A percentile compares a stretch with the other conserved stretches of the same genome.
phyloP scores from a whole-genome alignment of 1,140 invertebrate species.

The Musca domestica region DNA sequence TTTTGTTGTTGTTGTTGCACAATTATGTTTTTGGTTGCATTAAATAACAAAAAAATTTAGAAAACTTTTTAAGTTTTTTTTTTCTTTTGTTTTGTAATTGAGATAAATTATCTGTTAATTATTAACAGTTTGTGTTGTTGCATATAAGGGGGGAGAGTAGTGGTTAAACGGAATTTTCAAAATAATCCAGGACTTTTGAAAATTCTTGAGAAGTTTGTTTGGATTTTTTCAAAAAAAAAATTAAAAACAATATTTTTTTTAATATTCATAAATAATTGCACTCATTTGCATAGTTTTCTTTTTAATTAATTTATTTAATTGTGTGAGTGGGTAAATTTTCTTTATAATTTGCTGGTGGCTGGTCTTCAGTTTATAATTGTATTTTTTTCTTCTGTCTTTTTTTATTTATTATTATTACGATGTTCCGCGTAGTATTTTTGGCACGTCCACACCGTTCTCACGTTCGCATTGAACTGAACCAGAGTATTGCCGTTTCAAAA shows the following conservation, averaged over 20 bases:
- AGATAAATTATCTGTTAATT: conserved; percentile 8
- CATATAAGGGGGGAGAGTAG: neutral
- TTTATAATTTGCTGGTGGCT: conserved; percentile 10
- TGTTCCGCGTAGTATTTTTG: conserved; percentile 24
- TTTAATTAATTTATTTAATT: neutral
- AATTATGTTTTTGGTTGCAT: too few species aligned
- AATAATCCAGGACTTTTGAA: conserved; percentile 53
- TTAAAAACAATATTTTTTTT: neutral
- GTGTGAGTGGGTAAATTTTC: conserved; percentile 1
- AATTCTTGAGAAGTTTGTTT: conserved; percentile 4
- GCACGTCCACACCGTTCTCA: conserved; percentile 46
- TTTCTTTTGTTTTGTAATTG: too few species aligned
- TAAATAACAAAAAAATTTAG: too few species aligned
- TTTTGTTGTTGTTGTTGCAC: too few species aligned
- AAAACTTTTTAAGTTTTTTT: conserved; percentile 3
- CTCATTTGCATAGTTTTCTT: neutral
- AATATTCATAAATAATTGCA: conserved; percentile 16
- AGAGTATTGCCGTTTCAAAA: conserved; percentile 17
- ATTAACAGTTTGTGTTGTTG: conserved; percentile 6
- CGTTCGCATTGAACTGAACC: conserved; percentile 44
- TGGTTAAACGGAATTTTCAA: conserved; percentile 37
- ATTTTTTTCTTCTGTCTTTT: neutral
- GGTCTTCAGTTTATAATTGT: neutral
- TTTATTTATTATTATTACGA: conserved; percentile 19
- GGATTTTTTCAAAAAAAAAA: neutral